Base-by-base conservation (phyloP, 2,797 vertebrate species). In the Enteromius radiatus region DNA sequence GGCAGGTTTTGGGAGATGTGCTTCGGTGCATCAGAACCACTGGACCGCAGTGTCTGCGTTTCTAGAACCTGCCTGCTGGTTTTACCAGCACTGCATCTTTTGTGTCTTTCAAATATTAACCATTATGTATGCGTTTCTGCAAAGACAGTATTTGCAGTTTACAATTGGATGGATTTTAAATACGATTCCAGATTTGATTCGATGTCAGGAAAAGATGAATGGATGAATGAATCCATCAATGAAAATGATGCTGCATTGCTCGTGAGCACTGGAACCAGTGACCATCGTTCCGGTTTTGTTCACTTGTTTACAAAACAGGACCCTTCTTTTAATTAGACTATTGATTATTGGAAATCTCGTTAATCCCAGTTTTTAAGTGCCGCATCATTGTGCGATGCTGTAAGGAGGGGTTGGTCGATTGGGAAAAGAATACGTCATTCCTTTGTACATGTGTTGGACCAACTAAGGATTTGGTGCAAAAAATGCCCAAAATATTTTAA, bases 341-440 rank as follows among this genome's bases (percentile, higher is more conserved):
- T 28, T 26, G 43, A 10, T 82, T 73, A n/a, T 49, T 23, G 1
- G 19, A 4, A n/a, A 17, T 19, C 21, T 49, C 19, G 3, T 36
- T 21, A n/a, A 47, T 21, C 15, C 21, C 11, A 17, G 9, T 9
- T 31, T 59, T 31, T 15, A 68, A 86, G 67, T 88, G 87, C 86
- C 3, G 26, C 56, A 82, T 88, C 85, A 81, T 76, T 26, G 43
- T 76, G 63, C 3, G 23, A 15, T 41, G 54, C 59, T 68, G 41
- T 81, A 41, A 68, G 70, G 56, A 76, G 49, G 71, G 76, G 43
- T 76, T 52, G 33, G n/a, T 38, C 47, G 23, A 9, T 33, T 54
- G 23, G 71, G 65, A 47, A 76, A 64, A 21, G 41, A 80, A 73
- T 64, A 84, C 85, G 85, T 86, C 85, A 86, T 86, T 77, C 59